A percentile compares a stretch with the other conserved stretches of the same genome.
phyloP scores from a whole-genome alignment of 2,113 vertebrate species.

The Numenius arquata region DNA sequence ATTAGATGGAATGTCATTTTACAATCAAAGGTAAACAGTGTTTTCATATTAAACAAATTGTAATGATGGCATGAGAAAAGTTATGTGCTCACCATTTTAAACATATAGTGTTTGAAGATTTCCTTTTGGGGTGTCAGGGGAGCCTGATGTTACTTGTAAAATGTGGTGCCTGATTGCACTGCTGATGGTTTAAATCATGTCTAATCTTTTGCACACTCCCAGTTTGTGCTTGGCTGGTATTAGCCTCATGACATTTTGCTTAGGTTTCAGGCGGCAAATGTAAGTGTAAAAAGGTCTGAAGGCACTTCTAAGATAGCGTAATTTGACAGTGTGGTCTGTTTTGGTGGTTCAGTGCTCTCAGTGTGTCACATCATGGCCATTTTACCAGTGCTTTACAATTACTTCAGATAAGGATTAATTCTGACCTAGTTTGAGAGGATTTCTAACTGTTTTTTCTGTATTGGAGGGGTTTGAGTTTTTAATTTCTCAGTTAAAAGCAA shows the following conservation, averaged over 20 bases:
- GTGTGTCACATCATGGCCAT: slow-evolving; percentile 38
- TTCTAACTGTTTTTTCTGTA: slow-evolving; percentile 36
- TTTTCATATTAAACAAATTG: slow-evolving; percentile 25
- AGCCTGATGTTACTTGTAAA: slow-evolving; percentile 23
- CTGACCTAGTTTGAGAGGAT: slow-evolving; percentile 71
- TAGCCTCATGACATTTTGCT: slow-evolving; percentile 39
- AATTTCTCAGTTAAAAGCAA: slow-evolving; percentile 65
- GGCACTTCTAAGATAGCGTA: slow-evolving; percentile 14
- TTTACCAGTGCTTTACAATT: slow-evolving; percentile 63
- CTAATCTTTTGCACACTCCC: neutral
- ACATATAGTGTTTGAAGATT: slow-evolving; percentile 15
- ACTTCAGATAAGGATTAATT: slow-evolving; percentile 64
- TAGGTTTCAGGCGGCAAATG: neutral
- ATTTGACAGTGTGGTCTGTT: slow-evolving; percentile 55
- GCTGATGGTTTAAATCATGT: slow-evolving; percentile 15
- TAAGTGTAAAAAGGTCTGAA: slow-evolving; percentile 23
- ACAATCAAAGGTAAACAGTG: slow-evolving; percentile 49
- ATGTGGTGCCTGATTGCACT: slow-evolving; percentile 2
- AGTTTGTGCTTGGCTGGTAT: neutral
- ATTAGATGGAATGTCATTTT: slow-evolving; percentile 37
- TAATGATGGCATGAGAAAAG: neutral
- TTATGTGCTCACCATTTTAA: slow-evolving; percentile 44
- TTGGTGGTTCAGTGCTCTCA: slow-evolving; percentile 36
- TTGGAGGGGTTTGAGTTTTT: slow-evolving; percentile 44
- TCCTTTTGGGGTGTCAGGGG: slow-evolving; percentile 17